Evolutionary conservation across 2,113 vertebrate species (phyloP).

Genomic region (Daubentonia madagascariensis): DNA sequence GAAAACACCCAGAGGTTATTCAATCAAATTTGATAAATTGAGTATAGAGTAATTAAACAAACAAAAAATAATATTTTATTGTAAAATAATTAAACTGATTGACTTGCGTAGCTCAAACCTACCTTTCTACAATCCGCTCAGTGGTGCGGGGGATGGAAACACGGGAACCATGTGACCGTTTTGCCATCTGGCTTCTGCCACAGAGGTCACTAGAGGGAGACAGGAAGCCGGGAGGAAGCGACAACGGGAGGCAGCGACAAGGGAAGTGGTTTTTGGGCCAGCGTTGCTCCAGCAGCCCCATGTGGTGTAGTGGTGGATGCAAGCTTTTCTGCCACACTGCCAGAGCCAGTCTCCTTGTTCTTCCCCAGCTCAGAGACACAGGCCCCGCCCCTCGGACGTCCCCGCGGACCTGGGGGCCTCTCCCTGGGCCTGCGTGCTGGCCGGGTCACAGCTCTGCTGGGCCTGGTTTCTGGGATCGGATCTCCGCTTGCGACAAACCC

Average conservation of each 20-base stretch:
- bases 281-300: too few relatives aligned
- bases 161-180: fast-evolving
- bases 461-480: too few relatives aligned
- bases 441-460: not conserved
- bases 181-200: not conserved
- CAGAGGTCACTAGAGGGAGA: not conserved
- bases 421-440: not conserved
- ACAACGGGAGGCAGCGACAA: not conserved
- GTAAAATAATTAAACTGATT: not conserved
- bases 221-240: not conserved
- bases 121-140: not conserved
- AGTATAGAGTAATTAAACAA: not conserved
- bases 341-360: not conserved
- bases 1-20: not conserved
- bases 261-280: not conserved
- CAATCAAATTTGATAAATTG: not conserved
- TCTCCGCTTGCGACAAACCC: not conserved
- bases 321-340: not conserved
- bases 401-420: too few relatives aligned
- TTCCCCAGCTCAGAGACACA: not conserved
- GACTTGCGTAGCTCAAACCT: not conserved
- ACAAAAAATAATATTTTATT: not conserved
- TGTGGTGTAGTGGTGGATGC: too few relatives aligned
- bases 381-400: too few relatives aligned
- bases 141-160: not conserved